Evolutionary conservation across 2,888 invertebrate species (phyloP).

Genomic region (Tetragonisca angustula): DNA sequence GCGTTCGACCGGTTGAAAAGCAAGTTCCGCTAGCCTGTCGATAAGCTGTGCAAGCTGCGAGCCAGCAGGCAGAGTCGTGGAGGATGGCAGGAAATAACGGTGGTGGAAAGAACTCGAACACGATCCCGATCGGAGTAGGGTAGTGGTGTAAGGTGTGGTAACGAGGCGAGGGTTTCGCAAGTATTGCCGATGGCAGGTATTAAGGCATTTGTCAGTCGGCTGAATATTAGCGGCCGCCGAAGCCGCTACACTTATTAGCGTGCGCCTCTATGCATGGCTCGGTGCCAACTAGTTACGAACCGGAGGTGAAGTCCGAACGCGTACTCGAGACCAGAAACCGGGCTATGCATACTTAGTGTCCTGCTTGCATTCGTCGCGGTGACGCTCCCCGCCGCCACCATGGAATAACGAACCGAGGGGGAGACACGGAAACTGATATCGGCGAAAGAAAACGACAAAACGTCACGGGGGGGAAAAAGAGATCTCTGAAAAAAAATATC

Average conservation of each 20-base stretch:
- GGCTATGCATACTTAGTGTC: slow-evolving; percentile 71
- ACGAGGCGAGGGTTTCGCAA: slow-evolving; percentile 54
- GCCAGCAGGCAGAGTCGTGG: neutral
- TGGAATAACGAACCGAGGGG: neutral
- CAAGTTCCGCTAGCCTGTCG: slow-evolving; percentile 46
- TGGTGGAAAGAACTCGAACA: slow-evolving; percentile 43
- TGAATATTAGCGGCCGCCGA: slow-evolving; percentile 76
- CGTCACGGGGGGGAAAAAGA: neutral
- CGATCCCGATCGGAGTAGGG: neutral
- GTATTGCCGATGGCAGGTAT: slow-evolving; percentile 81
- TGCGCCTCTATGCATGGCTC: slow-evolving; percentile 80
- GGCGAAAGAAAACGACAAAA: neutral
- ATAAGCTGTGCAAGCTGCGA: slow-evolving; percentile 42
- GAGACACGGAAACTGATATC: neutral
- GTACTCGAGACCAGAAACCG: slow-evolving; percentile 65
- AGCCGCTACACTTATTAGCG: slow-evolving; percentile 76
- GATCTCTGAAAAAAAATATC: neutral
- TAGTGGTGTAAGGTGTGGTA: slow-evolving; percentile 44
- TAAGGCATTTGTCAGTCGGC: slow-evolving; percentile 81
- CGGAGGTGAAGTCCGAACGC: slow-evolving; percentile 75
- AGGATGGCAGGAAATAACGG: slow-evolving; percentile 24
- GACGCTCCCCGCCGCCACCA: slow-evolving; percentile 12
- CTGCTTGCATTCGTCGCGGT: slow-evolving; percentile 46
- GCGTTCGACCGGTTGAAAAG: slow-evolving; percentile 44
- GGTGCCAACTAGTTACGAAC: slow-evolving; percentile 81